phyloP scores from a whole-genome alignment of 1,140 invertebrate species.

The Apis laboriosa region DNA sequence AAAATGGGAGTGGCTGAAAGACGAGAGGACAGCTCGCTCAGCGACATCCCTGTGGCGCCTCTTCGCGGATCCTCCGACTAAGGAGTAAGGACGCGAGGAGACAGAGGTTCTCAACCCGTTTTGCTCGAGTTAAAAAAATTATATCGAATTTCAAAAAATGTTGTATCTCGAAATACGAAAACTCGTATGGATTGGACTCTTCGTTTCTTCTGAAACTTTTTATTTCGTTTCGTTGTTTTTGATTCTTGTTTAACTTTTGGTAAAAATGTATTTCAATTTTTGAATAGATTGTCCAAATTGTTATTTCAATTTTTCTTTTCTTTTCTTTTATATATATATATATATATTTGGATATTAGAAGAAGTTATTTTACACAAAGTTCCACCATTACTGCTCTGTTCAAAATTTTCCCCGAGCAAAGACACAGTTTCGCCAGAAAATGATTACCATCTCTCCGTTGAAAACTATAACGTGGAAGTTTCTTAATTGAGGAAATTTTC shows the following conservation, averaged over 20 bases:
- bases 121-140: too few relatives aligned
- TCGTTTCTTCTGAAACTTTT: too few relatives aligned
- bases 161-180: too few relatives aligned
- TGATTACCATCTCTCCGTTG: neutral
- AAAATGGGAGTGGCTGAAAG: constrained; percentile 72
- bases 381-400: neutral
- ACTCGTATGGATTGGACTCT: too few relatives aligned
- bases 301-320: too few relatives aligned
- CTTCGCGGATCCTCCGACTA: constrained; percentile 39
- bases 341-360: neutral
- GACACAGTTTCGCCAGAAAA: neutral
- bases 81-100: constrained; percentile 41
- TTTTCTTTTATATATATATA: too few relatives aligned
- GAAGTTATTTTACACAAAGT: too few relatives aligned
- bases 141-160: too few relatives aligned
- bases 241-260: too few relatives aligned
- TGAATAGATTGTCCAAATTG: too few relatives aligned
- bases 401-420: neutral
- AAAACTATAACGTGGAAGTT: neutral
- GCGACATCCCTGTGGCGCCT: constrained; percentile 68
- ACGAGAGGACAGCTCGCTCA: constrained; percentile 69
- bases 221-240: too few relatives aligned
- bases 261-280: too few relatives aligned
- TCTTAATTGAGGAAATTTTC: constrained; percentile 3
- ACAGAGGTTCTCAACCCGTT: constrained; percentile 52